Conservation (phyloP, 2,888 invertebrate species). For the Drosophila kokeensis region DNA sequence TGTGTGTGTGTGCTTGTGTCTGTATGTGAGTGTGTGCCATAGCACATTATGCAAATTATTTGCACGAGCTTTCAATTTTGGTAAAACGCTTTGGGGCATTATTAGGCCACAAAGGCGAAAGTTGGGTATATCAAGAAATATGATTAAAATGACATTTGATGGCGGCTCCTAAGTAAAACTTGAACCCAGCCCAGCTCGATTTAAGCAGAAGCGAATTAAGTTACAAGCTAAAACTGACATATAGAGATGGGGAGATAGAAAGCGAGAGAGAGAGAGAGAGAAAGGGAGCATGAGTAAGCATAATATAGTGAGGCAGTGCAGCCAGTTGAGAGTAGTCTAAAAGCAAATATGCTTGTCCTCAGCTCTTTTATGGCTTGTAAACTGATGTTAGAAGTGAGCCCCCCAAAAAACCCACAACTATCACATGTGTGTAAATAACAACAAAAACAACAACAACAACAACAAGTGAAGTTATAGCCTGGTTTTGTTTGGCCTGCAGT, state of each 20-base stretch:
- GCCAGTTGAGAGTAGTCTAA: slow-evolving; percentile 25
- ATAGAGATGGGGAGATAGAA: not conserved
- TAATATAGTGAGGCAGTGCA: slow-evolving; percentile 1
- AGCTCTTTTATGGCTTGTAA: slow-evolving; percentile 39
- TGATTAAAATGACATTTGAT: slow-evolving; percentile 76
- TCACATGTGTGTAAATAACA: slow-evolving; percentile 49
- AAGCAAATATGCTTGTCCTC: slow-evolving; percentile 63
- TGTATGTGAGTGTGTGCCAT: slow-evolving; percentile 18
- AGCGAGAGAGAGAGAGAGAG: not conserved
- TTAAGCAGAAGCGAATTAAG: slow-evolving; percentile 64
- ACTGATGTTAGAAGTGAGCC: slow-evolving; percentile 38
- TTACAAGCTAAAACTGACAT: slow-evolving; percentile 20
- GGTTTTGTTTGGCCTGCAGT: slow-evolving; percentile 48
- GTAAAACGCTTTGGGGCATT: slow-evolving; percentile 73
- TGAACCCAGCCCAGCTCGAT: slow-evolving; percentile 44
- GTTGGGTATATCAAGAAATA: slow-evolving; percentile 59
- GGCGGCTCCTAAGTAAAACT: slow-evolving; percentile 35
- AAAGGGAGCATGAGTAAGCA: not conserved
- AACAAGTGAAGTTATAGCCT: slow-evolving; percentile 1
- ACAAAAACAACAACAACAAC: slow-evolving; percentile 8
- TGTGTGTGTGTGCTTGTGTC: not conserved
- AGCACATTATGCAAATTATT: slow-evolving; percentile 76
- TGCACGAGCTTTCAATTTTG: slow-evolving; percentile 79
- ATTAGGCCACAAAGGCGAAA: slow-evolving; percentile 66
- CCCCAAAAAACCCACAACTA: slow-evolving; percentile 32